Evolutionary conservation across 1,140 invertebrate species (phyloP).

Genomic region (Drosophila bifasciata): DNA sequence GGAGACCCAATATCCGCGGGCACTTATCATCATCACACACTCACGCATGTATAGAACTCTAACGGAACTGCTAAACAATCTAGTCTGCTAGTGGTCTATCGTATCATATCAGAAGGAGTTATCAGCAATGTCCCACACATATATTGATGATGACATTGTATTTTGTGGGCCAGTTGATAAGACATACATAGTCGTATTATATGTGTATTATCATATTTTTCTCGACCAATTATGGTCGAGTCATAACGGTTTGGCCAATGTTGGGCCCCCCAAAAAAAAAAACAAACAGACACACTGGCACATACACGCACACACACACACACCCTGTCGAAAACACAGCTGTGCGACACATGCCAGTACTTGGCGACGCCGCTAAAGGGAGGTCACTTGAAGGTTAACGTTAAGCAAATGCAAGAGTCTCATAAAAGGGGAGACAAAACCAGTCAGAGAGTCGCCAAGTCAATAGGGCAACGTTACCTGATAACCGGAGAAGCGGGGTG

Average conservation of each 20-base stretch:
- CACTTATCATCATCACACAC: conserved; percentile 34
- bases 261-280: conserved; percentile 33
- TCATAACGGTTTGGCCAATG: conserved; percentile 11
- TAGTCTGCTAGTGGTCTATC: too few species aligned
- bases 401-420: conserved; percentile 40
- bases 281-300: conserved; percentile 8
- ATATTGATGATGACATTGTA: too few species aligned
- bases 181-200: neutral
- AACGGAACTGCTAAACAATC: neutral
- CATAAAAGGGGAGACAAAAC: conserved; percentile 42
- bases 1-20: neutral
- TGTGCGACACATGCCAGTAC: conserved; percentile 35
- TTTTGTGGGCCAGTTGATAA: conserved; percentile 6
- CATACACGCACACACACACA: conserved; percentile 21
- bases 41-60: conserved; percentile 6
- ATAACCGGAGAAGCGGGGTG: conserved; percentile 23
- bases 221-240: conserved; percentile 5
- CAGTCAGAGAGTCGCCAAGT: conserved; percentile 42
- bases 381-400: conserved; percentile 79
- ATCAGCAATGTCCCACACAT: too few species aligned
- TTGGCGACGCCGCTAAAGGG: conserved; percentile 32
- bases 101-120: too few species aligned
- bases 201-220: conserved; percentile 1
- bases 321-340: conserved; percentile 6
- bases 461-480: conserved; percentile 18